Evolutionary conservation across 2,797 vertebrate genomes (phyloP).

Genomic region (Mustela erminea): DNA sequence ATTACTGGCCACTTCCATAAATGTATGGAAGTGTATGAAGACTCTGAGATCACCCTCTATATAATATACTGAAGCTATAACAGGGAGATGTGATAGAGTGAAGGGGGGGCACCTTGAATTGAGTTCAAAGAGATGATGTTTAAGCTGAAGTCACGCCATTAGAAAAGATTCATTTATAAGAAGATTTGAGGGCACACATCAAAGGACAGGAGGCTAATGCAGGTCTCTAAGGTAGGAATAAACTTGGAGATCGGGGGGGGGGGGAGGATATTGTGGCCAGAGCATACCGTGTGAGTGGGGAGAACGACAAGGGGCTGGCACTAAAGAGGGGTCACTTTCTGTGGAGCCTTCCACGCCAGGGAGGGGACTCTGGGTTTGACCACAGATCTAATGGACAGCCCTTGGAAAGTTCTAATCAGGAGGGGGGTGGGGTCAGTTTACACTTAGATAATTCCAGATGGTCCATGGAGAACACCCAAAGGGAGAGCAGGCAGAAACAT

Average conservation of each 20-base stretch:
- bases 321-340: not conserved
- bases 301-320: too few relatives aligned
- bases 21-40: not conserved
- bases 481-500: fast-evolving
- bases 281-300: fast-evolving
- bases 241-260: not conserved
- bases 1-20: not conserved
- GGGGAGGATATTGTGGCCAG: not conserved
- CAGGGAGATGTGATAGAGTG: not conserved
- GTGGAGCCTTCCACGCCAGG: not conserved
- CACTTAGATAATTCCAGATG: not conserved
- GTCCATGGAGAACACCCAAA: not conserved
- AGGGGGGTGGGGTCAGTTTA: not conserved
- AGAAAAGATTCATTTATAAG: not conserved
- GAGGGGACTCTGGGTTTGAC: not conserved
- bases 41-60: not conserved
- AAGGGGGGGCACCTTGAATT: not conserved
- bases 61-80: not conserved
- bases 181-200: not conserved
- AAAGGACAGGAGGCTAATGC: not conserved
- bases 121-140: not conserved
- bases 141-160: not conserved
- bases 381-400: not conserved
- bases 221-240: not conserved
- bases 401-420: not conserved